Evolutionary conservation across 1,140 invertebrate species (phyloP), one percentile per base, ranked within the genome.

Genomic region (Diachasma alloeum): DNA sequence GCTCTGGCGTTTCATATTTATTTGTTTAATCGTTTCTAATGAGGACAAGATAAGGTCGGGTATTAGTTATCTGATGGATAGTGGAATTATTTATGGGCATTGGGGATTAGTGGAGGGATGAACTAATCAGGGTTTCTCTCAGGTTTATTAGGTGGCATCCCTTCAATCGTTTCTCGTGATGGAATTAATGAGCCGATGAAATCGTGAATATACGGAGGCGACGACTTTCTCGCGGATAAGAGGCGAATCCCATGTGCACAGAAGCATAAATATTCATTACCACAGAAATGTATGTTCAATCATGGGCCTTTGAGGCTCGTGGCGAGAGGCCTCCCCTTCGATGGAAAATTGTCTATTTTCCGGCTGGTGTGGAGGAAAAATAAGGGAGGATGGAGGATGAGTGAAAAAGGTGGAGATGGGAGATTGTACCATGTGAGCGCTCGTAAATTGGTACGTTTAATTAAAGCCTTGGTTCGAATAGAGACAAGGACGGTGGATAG

Each of bases 381-480:
- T 53, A 53, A 53, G 48, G 48, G 48, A 3, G 17, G n/a, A 46
- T 46, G 17, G 15, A 17, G 48, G 39, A 31, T 46, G 10, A 36
- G 9, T n/a, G 42, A 71, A 72, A 70, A 76, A 74, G 68, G 56
- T 24, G 42, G 36, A 42, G 67, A 70, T 42, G 24, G 48, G 63
- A 31, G 63, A 42, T 22, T 59, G 44, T 71, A 56, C 24, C 59
- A 24, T 31, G 31, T 44, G 67, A 46, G 22, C 56, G 56, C 59
- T 72, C 77, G 73, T 78, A 78, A 75, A 78, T 75, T 78, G 73
- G 69, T 75, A 48, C 74, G 77, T 78, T 78, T 75, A 78, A 78
- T 78, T 78, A 78, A 78, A 78, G 73, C 67, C 74, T 37, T 46
- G 68, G n/a, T 72, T 36, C 37, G 26, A 53, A 70, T 63, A 24